Evolutionary conservation across 2,888 invertebrate genomes (phyloP), one percentile per base, ranked within the genome.

Genomic region (Trichogramma dendrolimi): DNA sequence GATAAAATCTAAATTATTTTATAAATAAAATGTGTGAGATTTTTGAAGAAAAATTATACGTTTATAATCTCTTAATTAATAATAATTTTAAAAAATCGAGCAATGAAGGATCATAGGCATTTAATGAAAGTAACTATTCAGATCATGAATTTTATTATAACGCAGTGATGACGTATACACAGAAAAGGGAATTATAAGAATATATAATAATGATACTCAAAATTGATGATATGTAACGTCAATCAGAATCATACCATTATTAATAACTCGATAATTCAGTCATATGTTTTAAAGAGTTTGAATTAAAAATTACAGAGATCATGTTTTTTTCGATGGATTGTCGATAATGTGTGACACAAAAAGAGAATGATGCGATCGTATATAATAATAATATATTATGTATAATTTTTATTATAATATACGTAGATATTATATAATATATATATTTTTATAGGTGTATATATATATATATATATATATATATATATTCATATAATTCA

Each of bases 281-380:
- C 62, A 46, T 10, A 70, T 74, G 70, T 69, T 72, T 76, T 74
- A 77, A 78, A 76, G 76, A 72, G 76, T 71, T 73, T 76, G 72
- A 75, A 73, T 75, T 72, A 75, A 78, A 76, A 73, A 77, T 76
- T 78, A 79, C 77, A 78, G 78, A 79, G 79, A 78, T 79, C 78
- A 78, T 76, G 27, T 27, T 78, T 64, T 76, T 68, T 70, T 75
- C 71, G 70, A 74, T 73, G 72, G 70, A 72, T 76, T 75, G 74
- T 75, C 74, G 66, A 59, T 70, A 67, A 67, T 27, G 27, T 27
- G 27, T 69, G 76, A 78, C 73, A 75, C 73, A 72, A 75, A 69
- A 69, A 73, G 69, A 75, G 71, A 69, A 73, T 72, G 66, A 67
- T 73, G 69, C 70, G 68, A 70, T 71, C 58, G 51, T 58, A 53